Conservation (phyloP, 2,113 vertebrate species). For the Anhinga anhinga region DNA sequence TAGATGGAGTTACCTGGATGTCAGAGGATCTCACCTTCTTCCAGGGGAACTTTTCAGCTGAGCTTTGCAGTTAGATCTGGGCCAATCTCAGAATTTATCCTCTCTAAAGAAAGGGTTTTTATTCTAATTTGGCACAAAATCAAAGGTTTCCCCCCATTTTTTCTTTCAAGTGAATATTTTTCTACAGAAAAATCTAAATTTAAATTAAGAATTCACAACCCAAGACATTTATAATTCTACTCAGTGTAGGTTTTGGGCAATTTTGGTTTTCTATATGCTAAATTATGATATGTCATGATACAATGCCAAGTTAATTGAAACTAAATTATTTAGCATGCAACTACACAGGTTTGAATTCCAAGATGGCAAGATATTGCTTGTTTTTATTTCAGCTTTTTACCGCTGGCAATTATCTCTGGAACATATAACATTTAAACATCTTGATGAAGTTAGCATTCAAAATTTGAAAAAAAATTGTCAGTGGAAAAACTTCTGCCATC, state of each 20-base stretch:
- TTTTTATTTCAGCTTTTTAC: background rate
- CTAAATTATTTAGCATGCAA: background rate
- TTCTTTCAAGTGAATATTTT: background rate
- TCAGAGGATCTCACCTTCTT: background rate
- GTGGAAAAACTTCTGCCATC: background rate
- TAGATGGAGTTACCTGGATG: background rate
- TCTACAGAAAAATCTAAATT: background rate
- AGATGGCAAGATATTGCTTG: background rate
- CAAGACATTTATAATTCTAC: background rate
- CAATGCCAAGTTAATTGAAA: background rate
- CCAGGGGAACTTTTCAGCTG: background rate
- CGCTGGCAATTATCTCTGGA: background rate
- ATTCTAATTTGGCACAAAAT: background rate
- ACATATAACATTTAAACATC: background rate
- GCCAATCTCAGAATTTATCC: background rate
- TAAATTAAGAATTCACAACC: background rate
- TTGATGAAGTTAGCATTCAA: background rate
- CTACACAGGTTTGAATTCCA: background rate
- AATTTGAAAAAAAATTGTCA: background rate
- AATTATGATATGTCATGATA: background rate
- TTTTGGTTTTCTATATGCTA: background rate
- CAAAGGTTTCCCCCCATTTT: background rate
- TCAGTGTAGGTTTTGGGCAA: rapidly evolving
- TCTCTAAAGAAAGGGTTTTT: background rate
- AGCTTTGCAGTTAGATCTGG: background rate